Base-by-base conservation (phyloP, 2,797 vertebrate species). In the Macrochelys suwanniensis region DNA sequence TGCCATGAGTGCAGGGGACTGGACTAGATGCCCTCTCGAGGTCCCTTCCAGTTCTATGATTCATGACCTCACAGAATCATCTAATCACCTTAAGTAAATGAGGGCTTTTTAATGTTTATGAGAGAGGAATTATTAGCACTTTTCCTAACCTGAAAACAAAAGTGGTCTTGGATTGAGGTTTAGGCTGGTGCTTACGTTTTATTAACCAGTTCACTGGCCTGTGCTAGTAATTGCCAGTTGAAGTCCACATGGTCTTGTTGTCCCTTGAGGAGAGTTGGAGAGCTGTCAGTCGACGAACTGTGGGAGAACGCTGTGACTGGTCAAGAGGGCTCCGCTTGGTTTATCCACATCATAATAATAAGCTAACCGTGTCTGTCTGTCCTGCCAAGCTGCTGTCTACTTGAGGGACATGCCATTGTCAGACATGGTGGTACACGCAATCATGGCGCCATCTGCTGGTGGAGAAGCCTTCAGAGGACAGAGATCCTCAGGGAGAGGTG, bases 341-440 rank as follows among this genome's bases (percentile, higher is more conserved):
- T 53, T 8, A 45, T 37, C n/a, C 68, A 49, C 77, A 15, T n/a
- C 1, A 3, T 47, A 28, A 49, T 77, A 77, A 77, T 31, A 49
- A 77, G 42, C 26, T 17, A 47, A 26, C 74, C 7, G 47, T 28
- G 74, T 45, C 45, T 26, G 23, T 47, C 71, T 26, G 37, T 76
- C 68, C 71, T 28, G 25, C 42, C 71, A 47, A 28, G 71, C 42
- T 26, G 23, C 37, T 45, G 6, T 47, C 11, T 26, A 28, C 25
- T 16, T 45, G 12, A 15, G 49, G 45, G 74, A 15, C 45, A 31
- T 49, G 15, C 45, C 26, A 31, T 77, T 49, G 45, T 28, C 74
- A 23, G 37, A 71, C 71, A 31, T 0, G 15, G 68, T 2, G 6
- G 1, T 31, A 74, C 0, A 0, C 6, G 17, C 59, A 21, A 0